Percentiles rank a stretch among this genome's conserved stretches.
phyloP scores from a whole-genome alignment of 2,113 vertebrate species.

The Macquaria australasica region DNA sequence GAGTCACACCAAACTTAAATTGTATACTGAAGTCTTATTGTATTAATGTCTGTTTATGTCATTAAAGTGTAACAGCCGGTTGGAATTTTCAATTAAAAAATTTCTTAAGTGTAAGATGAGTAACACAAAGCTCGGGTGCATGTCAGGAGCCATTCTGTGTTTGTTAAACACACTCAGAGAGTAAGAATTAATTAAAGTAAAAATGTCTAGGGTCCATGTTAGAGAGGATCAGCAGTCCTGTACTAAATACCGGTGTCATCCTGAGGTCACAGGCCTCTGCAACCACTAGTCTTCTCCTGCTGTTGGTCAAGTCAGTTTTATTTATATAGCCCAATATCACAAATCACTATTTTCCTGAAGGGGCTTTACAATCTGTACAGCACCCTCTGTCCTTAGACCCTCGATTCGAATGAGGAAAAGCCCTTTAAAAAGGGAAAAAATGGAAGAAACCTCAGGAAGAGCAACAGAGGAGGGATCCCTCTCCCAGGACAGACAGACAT shows the following conservation, averaged over 20 bases:
- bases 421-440: too few relatives aligned
- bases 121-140: conserved; percentile 14
- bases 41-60: background rate
- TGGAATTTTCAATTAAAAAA: background rate
- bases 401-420: too few relatives aligned
- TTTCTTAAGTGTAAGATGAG: background rate
- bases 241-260: conserved; percentile 78
- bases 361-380: too few relatives aligned
- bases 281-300: conserved; percentile 22
- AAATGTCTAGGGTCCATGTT: conserved; percentile 80
- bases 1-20: background rate
- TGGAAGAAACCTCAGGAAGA: too few relatives aligned
- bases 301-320: background rate
- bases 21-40: background rate
- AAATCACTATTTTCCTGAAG: too few relatives aligned
- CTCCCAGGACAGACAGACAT: too few relatives aligned
- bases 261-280: conserved; percentile 66
- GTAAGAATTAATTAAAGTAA: conserved; percentile 79
- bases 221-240: conserved; percentile 73
- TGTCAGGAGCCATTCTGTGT: conserved; percentile 16
- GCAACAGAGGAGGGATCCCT: too few relatives aligned
- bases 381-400: too few relatives aligned
- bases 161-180: conserved; percentile 46
- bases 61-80: background rate
- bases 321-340: too few relatives aligned